These are phyloP conservation scores for Melitaea athalia DNA, from an alignment of 2,888 invertebrate genomes.

Conservation along the genomic window DNA sequence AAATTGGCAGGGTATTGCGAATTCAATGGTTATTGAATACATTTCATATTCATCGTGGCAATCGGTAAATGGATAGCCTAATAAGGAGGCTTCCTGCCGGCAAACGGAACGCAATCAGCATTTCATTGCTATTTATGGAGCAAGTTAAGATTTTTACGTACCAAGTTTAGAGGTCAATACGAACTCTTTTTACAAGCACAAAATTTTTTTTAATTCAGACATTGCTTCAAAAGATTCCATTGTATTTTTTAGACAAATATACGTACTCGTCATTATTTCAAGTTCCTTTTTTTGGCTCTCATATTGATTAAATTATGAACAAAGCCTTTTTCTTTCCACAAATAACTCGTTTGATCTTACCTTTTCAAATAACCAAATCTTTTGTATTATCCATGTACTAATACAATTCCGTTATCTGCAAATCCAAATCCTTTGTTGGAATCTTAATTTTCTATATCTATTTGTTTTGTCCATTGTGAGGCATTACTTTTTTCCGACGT, in stretches of 20 bases:
- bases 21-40: slow-evolving; percentile 37
- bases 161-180: slow-evolving; percentile 4
- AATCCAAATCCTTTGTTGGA: background rate
- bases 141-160: slow-evolving; percentile 16
- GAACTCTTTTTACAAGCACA: background rate
- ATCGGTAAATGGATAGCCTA: slow-evolving; percentile 46
- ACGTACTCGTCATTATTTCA: background rate
- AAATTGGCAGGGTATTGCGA: slow-evolving; percentile 25
- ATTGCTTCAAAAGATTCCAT: background rate
- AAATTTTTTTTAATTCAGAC: background rate
- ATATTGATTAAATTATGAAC: background rate
- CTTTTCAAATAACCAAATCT: background rate
- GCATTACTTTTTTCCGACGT: slow-evolving; percentile 8
- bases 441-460: background rate
- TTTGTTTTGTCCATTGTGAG: background rate
- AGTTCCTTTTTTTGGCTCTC: background rate
- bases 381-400: background rate
- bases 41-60: slow-evolving; percentile 44
- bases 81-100: slow-evolving; percentile 63
- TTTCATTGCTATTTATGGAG: slow-evolving; percentile 55
- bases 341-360: background rate
- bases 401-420: background rate
- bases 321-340: too few relatives aligned
- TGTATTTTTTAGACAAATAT: background rate
- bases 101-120: slow-evolving; percentile 55